Conservation (phyloP, 2,113 vertebrate genomes). For the Picathartes gymnocephalus region DNA sequence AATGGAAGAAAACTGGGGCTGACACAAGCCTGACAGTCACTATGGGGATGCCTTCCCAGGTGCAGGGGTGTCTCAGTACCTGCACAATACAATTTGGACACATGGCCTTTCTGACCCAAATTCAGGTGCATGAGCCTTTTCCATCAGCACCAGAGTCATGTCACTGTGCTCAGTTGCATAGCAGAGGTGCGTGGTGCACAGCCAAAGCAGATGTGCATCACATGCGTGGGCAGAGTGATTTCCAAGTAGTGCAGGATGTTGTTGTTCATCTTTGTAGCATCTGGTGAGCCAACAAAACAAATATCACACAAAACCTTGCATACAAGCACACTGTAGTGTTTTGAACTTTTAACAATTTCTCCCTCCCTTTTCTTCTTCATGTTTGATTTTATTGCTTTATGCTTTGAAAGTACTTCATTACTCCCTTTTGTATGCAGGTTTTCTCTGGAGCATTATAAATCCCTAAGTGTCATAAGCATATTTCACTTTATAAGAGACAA, state of each 20-base stretch:
- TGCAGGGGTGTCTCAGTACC: background rate
- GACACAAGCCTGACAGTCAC: background rate
- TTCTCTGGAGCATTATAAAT: background rate
- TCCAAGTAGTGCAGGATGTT: background rate
- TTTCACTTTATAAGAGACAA: background rate
- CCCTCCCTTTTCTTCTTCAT: background rate
- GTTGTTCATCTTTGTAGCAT: background rate
- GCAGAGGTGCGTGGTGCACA: background rate
- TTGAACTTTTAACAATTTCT: background rate
- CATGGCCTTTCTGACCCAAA: background rate
- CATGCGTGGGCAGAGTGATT: background rate
- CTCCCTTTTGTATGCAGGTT: background rate
- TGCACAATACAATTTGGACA: background rate
- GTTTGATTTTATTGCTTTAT: background rate
- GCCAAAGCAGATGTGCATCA: background rate
- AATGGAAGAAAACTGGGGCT: background rate
- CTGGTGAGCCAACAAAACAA: background rate
- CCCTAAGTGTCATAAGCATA: background rate
- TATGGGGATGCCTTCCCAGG: background rate
- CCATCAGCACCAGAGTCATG: accelerated
- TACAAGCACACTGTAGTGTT: background rate
- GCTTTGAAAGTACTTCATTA: background rate
- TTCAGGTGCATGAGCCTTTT: background rate
- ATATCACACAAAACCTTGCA: background rate
- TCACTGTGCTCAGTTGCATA: accelerated